Percentiles rank a stretch among this genome's conserved stretches.
Evolutionary conservation across 23 tunicate genomes (phyloP).

Genomic region (Diplosoma virens): DNA sequence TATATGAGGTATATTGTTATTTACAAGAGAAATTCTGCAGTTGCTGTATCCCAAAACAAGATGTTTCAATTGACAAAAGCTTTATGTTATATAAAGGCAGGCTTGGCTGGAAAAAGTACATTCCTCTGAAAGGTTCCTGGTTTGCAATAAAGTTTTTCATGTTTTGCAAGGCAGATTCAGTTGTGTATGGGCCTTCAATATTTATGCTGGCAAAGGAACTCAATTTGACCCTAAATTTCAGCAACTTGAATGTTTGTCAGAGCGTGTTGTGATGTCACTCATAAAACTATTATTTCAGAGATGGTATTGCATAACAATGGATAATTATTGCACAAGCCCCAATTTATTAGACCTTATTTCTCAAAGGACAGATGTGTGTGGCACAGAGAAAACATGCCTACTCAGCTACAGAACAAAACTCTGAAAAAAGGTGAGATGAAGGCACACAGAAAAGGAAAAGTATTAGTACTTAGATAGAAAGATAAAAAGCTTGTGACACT

Average conservation of each 20-base stretch:
- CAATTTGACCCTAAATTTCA: background rate
- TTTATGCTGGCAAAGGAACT: background rate
- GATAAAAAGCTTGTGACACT: background rate
- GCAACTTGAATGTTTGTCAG: background rate
- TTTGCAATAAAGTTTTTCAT: background rate
- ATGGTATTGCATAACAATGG: background rate
- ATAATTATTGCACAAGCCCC: background rate
- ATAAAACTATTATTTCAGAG: background rate
- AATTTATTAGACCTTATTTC: background rate
- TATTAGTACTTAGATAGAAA: background rate
- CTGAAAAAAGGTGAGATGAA: background rate
- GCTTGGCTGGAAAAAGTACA: background rate
- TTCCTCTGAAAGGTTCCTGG: background rate
- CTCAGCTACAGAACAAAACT: background rate
- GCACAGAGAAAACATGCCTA: background rate
- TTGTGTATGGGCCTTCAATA: background rate
- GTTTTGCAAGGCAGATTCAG: background rate
- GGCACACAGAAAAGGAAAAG: background rate
- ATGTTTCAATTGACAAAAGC: background rate
- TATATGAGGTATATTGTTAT: too few relatives aligned
- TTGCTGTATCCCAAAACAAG: background rate
- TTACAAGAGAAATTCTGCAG: background rate
- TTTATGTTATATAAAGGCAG: too few relatives aligned
- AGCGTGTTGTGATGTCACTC: background rate
- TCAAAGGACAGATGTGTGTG: background rate